Conservation (phyloP, 2,888 invertebrate genomes). For the Syritta pipiens region DNA sequence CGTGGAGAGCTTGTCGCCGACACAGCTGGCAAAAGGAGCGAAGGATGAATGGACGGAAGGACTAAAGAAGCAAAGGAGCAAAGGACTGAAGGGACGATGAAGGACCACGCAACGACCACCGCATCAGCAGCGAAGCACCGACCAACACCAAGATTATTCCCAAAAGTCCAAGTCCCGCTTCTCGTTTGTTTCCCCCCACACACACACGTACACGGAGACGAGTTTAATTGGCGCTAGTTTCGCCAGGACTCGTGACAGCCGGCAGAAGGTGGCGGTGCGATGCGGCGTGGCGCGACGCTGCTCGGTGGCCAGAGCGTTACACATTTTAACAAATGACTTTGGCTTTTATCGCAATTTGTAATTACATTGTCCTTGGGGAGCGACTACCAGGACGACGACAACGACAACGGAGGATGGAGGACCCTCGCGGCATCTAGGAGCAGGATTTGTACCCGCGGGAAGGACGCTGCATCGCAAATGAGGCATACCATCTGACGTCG, state of each 20-base stretch:
- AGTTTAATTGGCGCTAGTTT: slow-evolving; percentile 69
- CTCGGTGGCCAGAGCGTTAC: slow-evolving; percentile 37
- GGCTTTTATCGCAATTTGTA: slow-evolving; percentile 69
- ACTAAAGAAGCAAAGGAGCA: slow-evolving; percentile 3
- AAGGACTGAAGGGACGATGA: no score
- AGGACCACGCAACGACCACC: not conserved
- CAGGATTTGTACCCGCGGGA: no score
- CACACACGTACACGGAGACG: no score
- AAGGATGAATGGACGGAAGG: slow-evolving; percentile 9
- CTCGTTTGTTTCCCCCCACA: slow-evolving; percentile 65
- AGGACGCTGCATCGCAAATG: slow-evolving; percentile 64
- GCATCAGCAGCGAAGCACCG: slow-evolving; percentile 4
- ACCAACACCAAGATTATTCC: slow-evolving; percentile 58
- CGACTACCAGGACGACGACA: slow-evolving; percentile 12
- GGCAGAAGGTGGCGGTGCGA: slow-evolving; percentile 1
- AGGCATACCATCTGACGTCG: slow-evolving; percentile 64
- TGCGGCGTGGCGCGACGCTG: slow-evolving; percentile 1
- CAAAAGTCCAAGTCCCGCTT: slow-evolving; percentile 62
- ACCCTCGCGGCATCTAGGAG: no score
- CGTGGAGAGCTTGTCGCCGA: slow-evolving; percentile 9
- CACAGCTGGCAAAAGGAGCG: slow-evolving; percentile 6
- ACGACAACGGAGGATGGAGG: slow-evolving; percentile 19
- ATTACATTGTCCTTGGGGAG: slow-evolving; percentile 67
- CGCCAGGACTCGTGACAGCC: slow-evolving; percentile 63
- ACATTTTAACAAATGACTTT: slow-evolving; percentile 69